Percentiles rank a stretch among this genome's conserved stretches.
Conservation (phyloP, 2,888 invertebrate species). For the Eristalinus aeneus region DNA sequence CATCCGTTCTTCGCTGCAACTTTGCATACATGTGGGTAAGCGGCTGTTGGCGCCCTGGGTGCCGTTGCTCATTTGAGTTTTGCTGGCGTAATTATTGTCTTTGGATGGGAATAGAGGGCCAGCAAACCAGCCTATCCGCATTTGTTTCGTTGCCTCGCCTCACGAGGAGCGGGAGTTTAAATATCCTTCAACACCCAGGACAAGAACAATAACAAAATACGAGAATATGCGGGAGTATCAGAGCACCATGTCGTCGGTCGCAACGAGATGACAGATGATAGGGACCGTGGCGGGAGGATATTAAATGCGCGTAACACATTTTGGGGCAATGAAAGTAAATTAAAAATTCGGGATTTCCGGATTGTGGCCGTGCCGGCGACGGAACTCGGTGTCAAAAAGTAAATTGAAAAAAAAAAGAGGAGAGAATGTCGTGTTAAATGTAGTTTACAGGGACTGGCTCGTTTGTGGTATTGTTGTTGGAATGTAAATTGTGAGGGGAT, state of each 20-base stretch:
- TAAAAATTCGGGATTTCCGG: not conserved
- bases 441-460: not conserved
- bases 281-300: slow-evolving; percentile 4
- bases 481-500: not conserved
- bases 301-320: slow-evolving; percentile 42
- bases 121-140: not conserved
- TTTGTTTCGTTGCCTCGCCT: slow-evolving; percentile 18
- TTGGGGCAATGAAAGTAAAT: slow-evolving; percentile 23
- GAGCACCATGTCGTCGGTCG: slow-evolving; percentile 34
- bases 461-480: not conserved
- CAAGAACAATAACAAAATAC: not conserved
- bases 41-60: slow-evolving; percentile 52
- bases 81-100: slow-evolving; percentile 60
- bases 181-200: slow-evolving; percentile 4
- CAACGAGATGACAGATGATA: slow-evolving; percentile 28
- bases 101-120: slow-evolving; percentile 3
- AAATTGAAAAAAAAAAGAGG: not conserved
- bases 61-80: slow-evolving; percentile 29
- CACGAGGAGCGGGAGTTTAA: not conserved
- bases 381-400: not conserved
- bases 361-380: not conserved
- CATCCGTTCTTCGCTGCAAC: not conserved
- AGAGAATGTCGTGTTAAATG: not conserved
- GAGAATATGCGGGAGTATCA: not conserved
- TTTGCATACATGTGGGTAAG: not conserved